A percentile compares a stretch with the other conserved stretches of the same genome.
Evolutionary conservation across 2,888 invertebrate species (phyloP).

Genomic region (Encarsia formosa): DNA sequence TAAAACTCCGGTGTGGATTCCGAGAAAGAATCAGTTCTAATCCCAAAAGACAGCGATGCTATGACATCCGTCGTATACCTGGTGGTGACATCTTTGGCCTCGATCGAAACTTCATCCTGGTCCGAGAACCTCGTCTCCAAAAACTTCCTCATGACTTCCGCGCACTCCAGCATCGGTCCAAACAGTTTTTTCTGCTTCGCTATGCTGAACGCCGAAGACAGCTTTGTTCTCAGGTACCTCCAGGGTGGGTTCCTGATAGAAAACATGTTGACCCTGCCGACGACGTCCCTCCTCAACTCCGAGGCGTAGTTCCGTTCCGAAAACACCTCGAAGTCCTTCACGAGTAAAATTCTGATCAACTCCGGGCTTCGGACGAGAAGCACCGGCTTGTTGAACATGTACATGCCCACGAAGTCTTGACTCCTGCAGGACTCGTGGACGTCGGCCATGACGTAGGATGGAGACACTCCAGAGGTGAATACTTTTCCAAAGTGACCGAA

Average conservation of each 20-base stretch:
- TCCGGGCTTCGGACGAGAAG: constrained; percentile 51
- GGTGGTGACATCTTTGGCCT: constrained; percentile 24
- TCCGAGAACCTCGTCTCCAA: constrained; percentile 24
- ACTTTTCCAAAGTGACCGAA: constrained; percentile 40
- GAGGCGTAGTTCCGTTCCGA: constrained; percentile 47
- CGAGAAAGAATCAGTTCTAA: constrained; percentile 37
- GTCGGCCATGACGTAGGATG: constrained; percentile 33
- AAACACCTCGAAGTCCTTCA: constrained; percentile 54
- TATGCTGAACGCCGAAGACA: constrained; percentile 56
- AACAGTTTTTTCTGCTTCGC: constrained; percentile 56
- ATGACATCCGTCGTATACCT: constrained; percentile 40
- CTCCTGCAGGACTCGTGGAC: constrained; percentile 29
- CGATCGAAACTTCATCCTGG: constrained; percentile 13
- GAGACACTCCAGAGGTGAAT: constrained; percentile 34
- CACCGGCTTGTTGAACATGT: constrained; percentile 51
- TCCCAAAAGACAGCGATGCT: constrained; percentile 40
- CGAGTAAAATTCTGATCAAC: constrained; percentile 50
- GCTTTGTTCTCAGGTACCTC: constrained; percentile 52
- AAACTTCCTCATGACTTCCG: constrained; percentile 33
- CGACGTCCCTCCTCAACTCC: constrained; percentile 39
- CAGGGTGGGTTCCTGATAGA: constrained; percentile 52
- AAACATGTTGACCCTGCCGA: constrained; percentile 46
- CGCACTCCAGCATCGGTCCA: constrained; percentile 47
- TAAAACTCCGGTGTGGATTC: constrained; percentile 34
- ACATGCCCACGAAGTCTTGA: constrained; percentile 49